These are phyloP conservation scores for Myotis daubentonii DNA, from an alignment of 2,797 vertebrate genomes.

Conservation along the genomic window DNA sequence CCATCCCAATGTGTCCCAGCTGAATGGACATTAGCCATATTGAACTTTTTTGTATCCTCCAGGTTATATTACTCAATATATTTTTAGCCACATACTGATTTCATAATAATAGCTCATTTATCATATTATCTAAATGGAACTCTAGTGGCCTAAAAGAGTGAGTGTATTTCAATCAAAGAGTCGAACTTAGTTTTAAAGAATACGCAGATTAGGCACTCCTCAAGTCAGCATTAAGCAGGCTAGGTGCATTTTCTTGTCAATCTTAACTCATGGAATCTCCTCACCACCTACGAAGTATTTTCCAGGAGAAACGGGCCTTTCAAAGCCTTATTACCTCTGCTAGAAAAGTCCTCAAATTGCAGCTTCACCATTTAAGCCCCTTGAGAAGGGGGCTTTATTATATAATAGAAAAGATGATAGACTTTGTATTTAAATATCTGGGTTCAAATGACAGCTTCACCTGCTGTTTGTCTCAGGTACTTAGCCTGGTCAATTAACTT, in stretches of 20 bases:
- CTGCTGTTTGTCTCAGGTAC: not conserved
- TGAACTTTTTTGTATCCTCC: not conserved
- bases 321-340: not conserved
- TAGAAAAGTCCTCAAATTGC: not conserved
- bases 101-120: not conserved
- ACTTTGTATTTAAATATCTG: not conserved
- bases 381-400: not conserved
- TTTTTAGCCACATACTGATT: not conserved
- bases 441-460: not conserved
- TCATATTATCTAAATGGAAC: not conserved
- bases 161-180: not conserved
- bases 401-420: not conserved
- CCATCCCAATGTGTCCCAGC: not conserved
- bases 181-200: slow-evolving; percentile 4
- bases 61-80: not conserved
- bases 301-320: not conserved
- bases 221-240: not conserved
- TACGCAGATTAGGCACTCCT: not conserved
- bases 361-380: not conserved
- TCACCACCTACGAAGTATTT: not conserved
- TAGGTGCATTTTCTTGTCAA: not conserved
- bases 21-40: not conserved
- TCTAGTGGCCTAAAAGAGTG: not conserved
- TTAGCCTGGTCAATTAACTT: not conserved
- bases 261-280: not conserved